phyloP scores from a whole-genome alignment of 2,888 invertebrate genomes.

The Campoplex capitator region DNA sequence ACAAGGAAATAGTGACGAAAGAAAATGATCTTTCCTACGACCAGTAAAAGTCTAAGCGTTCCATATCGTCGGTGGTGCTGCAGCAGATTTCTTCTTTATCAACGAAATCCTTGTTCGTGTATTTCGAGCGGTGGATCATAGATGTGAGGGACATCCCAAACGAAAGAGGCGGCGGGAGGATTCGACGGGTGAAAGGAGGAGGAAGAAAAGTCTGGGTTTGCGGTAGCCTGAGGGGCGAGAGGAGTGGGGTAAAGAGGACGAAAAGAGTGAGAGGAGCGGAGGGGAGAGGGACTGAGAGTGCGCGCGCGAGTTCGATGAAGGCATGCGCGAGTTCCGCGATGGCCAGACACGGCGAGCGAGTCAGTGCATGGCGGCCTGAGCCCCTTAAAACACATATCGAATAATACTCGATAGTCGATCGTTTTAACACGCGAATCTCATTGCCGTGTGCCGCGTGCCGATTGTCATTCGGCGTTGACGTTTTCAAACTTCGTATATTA shows the following conservation, averaged over 20 bases:
- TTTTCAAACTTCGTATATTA: conserved; percentile 20
- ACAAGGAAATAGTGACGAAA: not conserved
- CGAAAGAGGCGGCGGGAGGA: conserved; percentile 14
- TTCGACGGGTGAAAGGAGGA: conserved; percentile 16
- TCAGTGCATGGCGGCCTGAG: conserved; percentile 82
- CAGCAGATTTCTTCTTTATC: conserved; percentile 21
- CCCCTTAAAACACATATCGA: conserved; percentile 76
- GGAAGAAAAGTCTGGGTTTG: conserved; percentile 40
- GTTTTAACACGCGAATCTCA: conserved; percentile 63
- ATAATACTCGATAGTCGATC: conserved; percentile 66
- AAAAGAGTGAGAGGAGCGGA: conserved; percentile 7
- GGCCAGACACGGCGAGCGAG: conserved; percentile 73
- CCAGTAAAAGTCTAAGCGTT: conserved; percentile 1
- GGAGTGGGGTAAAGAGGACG: not conserved
- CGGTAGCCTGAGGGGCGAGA: conserved; percentile 35
- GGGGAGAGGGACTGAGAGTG: conserved; percentile 33
- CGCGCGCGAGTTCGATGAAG: conserved; percentile 72
- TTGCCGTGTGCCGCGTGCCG: conserved; percentile 44
- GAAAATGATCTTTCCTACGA: not conserved
- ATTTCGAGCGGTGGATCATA: conserved; percentile 20
- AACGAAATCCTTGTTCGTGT: not conserved
- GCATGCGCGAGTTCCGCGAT: conserved; percentile 77
- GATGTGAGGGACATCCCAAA: conserved; percentile 41
- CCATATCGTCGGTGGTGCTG: not conserved
- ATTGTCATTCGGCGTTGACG: conserved; percentile 45